Percentiles rank a stretch among this genome's conserved stretches.
phyloP scores from a whole-genome alignment of 2,888 invertebrate species.

The Tetragonisca angustula region DNA sequence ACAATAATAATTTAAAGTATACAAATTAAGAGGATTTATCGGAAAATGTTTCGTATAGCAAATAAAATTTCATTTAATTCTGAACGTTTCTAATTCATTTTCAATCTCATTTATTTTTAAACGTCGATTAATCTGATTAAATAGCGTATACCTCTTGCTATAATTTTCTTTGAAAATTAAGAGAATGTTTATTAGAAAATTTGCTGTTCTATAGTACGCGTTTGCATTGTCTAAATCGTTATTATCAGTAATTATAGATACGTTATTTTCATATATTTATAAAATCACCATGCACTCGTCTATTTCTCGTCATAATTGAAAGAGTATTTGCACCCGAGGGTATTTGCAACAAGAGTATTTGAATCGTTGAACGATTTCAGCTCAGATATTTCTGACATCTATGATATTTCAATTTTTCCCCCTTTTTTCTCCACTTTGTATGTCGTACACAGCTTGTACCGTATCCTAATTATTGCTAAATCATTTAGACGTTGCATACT shows the following conservation, averaged over 20 bases:
- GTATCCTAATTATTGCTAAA: slow-evolving; percentile 13
- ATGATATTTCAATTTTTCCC: slow-evolving; percentile 2
- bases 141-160: background rate
- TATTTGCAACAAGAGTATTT: background rate
- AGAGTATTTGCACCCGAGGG: background rate
- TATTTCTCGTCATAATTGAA: background rate
- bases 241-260: background rate
- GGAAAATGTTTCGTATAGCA: too few relatives aligned
- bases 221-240: background rate
- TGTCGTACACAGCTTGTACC: background rate
- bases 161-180: background rate
- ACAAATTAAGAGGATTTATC: too few relatives aligned
- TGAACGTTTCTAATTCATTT: too few relatives aligned
- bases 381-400: background rate
- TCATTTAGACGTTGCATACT: background rate
- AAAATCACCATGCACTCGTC: background rate
- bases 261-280: background rate
- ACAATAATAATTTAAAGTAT: too few relatives aligned
- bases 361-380: background rate
- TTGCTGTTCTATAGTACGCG: background rate
- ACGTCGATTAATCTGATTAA: background rate
- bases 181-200: background rate
- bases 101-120: background rate
- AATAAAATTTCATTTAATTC: too few relatives aligned
- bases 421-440: background rate